phyloP scores from a whole-genome alignment of 2,113 vertebrate species.

The Austrofundulus limnaeus region DNA sequence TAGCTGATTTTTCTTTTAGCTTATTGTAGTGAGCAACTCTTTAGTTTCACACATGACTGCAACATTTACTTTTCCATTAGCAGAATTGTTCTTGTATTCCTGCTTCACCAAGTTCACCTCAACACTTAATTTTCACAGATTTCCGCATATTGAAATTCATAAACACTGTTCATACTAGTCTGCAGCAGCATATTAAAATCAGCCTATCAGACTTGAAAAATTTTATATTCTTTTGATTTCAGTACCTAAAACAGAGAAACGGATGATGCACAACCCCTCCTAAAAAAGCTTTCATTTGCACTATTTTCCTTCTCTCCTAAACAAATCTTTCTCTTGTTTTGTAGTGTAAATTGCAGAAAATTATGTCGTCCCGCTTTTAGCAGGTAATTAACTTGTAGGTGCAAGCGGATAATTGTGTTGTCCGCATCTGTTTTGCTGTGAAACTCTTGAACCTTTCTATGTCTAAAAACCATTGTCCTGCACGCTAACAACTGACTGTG shows the following conservation, averaged over 20 bases:
- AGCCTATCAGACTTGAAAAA: not conserved
- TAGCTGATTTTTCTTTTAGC: no score
- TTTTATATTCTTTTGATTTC: not conserved
- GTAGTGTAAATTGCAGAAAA: slow-evolving; percentile 70
- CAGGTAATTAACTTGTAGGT: slow-evolving; percentile 54
- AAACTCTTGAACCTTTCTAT: slow-evolving; percentile 20
- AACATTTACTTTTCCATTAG: no score
- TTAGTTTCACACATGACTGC: no score
- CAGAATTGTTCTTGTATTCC: no score
- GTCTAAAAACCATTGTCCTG: slow-evolving; percentile 22
- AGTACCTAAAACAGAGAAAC: no score
- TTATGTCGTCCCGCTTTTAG: slow-evolving; percentile 57
- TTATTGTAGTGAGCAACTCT: no score
- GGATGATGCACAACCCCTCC: not conserved
- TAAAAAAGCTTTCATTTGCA: not conserved
- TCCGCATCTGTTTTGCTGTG: slow-evolving; percentile 7
- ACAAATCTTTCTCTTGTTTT: slow-evolving; percentile 50
- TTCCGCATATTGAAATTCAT: not conserved
- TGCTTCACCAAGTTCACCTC: not conserved
- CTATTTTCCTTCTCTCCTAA: slow-evolving; percentile 3
- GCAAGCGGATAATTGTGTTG: slow-evolving; percentile 18
- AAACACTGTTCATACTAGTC: not conserved
- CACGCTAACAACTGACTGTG: slow-evolving; percentile 40
- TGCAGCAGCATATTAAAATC: not conserved
- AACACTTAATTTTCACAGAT: not conserved